Conservation (phyloP, 2,113 vertebrate species). For the Trogon melanurus region DNA sequence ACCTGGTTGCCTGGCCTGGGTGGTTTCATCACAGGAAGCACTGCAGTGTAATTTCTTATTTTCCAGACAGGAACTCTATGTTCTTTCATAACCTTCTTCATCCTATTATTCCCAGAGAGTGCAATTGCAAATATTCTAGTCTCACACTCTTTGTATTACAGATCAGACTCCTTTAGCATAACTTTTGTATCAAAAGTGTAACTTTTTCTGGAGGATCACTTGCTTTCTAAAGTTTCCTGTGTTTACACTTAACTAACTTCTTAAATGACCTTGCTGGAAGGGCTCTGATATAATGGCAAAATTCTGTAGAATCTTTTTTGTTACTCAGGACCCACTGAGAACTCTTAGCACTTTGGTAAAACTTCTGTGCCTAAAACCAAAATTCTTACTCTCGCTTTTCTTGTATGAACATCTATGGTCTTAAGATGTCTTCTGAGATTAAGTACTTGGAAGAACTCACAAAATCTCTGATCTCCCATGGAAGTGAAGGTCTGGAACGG, state of each 20-base stretch:
- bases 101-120: not conserved
- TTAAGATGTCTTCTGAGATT: not conserved
- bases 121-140: not conserved
- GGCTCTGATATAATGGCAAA: not conserved
- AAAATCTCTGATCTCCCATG: not conserved
- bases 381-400: not conserved
- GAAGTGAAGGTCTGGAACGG: not conserved
- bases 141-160: not conserved
- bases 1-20: not conserved
- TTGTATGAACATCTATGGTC: not conserved
- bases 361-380: accelerated
- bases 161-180: not conserved
- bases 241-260: not conserved
- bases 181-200: not conserved
- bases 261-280: not conserved
- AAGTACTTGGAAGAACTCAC: not conserved
- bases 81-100: not conserved
- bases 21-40: not conserved
- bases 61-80: not conserved
- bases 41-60: not conserved
- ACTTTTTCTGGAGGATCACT: not conserved
- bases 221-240: not conserved
- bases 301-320: not conserved
- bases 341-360: accelerated
- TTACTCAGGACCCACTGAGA: not conserved